Evolutionary conservation across 2,113 vertebrate species (phyloP), one percentile per base, ranked within the genome.

Genomic region (Trachemys scripta): DNA sequence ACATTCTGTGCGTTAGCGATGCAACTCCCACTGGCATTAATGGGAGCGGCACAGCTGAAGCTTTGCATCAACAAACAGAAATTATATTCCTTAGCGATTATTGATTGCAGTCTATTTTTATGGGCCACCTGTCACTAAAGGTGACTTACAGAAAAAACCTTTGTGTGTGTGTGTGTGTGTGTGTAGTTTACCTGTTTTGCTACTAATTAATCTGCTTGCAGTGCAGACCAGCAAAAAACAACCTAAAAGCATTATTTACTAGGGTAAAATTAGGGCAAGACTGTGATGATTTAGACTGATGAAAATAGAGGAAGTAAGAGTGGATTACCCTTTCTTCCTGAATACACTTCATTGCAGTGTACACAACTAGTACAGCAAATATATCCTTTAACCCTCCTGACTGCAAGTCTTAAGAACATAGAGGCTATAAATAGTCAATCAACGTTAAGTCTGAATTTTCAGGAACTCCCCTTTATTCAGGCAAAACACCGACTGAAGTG

Each of bases 51-150:
- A 95, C 88, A 91, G 92, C 89, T 86, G 25, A 82, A 94, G 95
- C 87, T 94, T 96, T 91, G 87, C 89, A 97, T 90, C 93, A 78
- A 13, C 38, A 78, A 47, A 78, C 75, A 78, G 75, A 97, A 97
- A 83, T 89, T 90, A 95, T 84, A 85, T 96, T 94, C 95, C 93
- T 92, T 92, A 80, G 59, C 57, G 81, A 93, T 94, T 96, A 97
- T 95, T 95, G 96, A 97, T 96, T 96, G 85, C 92, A 93, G 89
- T 96, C 92, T 97, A 87, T 91, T 96, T 90, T 65, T 76, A 95
- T 78, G 91, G 86, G 56, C 90, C 91, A 94, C n/a, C 88, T 94
- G 93, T 95, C 79, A 95, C 94, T 97, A 96, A 80, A 90, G 90
- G 78, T 38, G 62, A 80, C 69, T 91, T 94, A 25, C 54, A 88